These are phyloP conservation scores for Pachydiplax longipennis DNA, from an alignment of 2,888 invertebrate genomes.

Conservation along the genomic window DNA sequence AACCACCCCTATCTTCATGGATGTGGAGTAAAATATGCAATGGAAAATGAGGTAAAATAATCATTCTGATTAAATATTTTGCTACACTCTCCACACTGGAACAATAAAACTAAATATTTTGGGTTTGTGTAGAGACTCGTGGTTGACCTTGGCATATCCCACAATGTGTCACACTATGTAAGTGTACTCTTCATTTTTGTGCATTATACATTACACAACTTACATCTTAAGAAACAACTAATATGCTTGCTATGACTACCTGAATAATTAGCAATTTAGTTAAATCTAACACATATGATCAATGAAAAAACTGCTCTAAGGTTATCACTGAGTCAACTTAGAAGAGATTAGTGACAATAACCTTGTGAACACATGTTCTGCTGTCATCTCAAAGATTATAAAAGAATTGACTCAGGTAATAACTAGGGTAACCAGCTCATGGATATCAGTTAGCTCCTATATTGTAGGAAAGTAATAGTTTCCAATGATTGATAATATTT, in stretches of 20 bases:
- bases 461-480: no score
- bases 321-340: no score
- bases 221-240: conserved; percentile 5
- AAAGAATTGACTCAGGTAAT: no score
- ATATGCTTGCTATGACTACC: background rate
- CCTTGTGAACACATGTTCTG: no score
- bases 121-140: background rate
- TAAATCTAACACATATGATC: background rate
- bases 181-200: conserved; percentile 18
- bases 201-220: background rate
- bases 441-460: no score
- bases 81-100: background rate
- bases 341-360: no score
- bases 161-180: background rate
- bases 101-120: background rate
- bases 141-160: background rate
- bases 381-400: no score
- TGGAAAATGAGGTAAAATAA: conserved; percentile 28
- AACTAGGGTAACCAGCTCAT: no score
- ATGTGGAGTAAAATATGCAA: conserved; percentile 13
- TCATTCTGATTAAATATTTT: conserved; percentile 8
- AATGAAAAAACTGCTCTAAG: no score
- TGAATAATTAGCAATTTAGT: background rate
- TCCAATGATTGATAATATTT: no score
- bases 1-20: background rate